Evolutionary conservation across 2,888 invertebrate species (phyloP).

Genomic region (Drosophila anomelani): DNA sequence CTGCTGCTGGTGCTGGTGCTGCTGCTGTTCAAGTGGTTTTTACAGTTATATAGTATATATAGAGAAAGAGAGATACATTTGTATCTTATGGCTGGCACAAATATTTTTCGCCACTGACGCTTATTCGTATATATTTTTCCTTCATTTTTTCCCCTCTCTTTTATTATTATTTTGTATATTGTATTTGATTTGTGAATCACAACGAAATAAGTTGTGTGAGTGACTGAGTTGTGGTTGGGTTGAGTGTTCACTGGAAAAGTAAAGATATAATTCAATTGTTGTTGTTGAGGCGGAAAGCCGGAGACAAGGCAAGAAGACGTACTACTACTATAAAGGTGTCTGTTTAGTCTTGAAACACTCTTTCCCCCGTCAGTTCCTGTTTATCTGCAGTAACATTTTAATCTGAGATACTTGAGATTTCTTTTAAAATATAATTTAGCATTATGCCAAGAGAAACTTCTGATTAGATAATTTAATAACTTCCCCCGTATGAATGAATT

Average conservation of each 20-base stretch:
- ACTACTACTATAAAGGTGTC: slow-evolving; percentile 47
- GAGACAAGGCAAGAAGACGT: slow-evolving; percentile 10
- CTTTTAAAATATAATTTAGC: slow-evolving; percentile 57
- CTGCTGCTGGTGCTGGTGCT: slow-evolving; percentile 15
- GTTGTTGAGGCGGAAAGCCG: slow-evolving; percentile 12
- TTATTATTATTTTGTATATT: slow-evolving; percentile 61
- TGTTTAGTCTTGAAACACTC: slow-evolving; percentile 51
- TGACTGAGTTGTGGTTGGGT: slow-evolving; percentile 22
- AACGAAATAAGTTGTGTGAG: slow-evolving; percentile 49
- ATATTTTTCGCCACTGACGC: slow-evolving; percentile 72
- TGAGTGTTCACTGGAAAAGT: slow-evolving; percentile 64
- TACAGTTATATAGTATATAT: slow-evolving; percentile 66
- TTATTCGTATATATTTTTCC: slow-evolving; percentile 36
- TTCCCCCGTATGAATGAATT: slow-evolving; percentile 54
- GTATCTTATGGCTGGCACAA: slow-evolving; percentile 72
- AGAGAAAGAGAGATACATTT: slow-evolving; percentile 51
- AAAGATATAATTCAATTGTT: slow-evolving; percentile 50
- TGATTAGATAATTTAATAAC: slow-evolving; percentile 69
- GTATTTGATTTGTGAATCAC: slow-evolving; percentile 77
- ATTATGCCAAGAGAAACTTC: slow-evolving; percentile 46
- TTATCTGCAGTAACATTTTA: slow-evolving; percentile 74
- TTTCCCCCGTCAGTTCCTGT: slow-evolving; percentile 49
- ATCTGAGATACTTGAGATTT: slow-evolving; percentile 65
- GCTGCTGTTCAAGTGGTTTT: slow-evolving; percentile 66
- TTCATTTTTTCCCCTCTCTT: slow-evolving; percentile 35